Conservation (phyloP, 1,140 invertebrate genomes). For the Pogonomyrmex californicus region DNA sequence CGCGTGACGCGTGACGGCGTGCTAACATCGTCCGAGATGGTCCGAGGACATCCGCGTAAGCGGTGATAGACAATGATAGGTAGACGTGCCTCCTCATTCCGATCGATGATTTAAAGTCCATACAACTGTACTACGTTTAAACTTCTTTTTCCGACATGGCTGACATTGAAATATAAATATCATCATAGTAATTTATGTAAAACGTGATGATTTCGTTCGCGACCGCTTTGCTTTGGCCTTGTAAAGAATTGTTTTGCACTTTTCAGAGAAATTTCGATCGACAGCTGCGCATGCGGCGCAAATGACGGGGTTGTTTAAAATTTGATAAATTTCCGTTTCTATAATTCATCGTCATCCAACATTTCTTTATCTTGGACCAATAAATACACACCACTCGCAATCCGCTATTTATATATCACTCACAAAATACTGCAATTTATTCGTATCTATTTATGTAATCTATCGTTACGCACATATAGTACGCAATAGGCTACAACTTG, state of each 20-base stretch:
- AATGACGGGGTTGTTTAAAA: too few species aligned
- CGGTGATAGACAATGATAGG: too few species aligned
- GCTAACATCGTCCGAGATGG: too few species aligned
- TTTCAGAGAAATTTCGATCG: neutral
- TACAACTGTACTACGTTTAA: neutral
- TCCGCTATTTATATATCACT: neutral
- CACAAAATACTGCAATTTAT: neutral
- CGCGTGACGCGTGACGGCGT: too few species aligned
- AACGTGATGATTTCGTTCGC: neutral
- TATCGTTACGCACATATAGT: neutral
- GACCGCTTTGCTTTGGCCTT: neutral
- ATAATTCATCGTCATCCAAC: too few species aligned
- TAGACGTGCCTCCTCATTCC: too few species aligned
- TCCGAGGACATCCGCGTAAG: too few species aligned
- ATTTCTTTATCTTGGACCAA: slow-evolving; percentile 41
- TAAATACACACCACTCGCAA: neutral
- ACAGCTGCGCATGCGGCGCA: too few species aligned
- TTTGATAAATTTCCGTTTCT: neutral
- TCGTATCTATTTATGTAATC: slow-evolving; percentile 20
- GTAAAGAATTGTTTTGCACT: neutral
- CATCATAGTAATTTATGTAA: neutral
- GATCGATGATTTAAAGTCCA: too few species aligned
- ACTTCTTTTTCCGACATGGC: neutral
- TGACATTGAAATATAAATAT: too few species aligned
- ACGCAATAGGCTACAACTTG: too few species aligned